A percentile compares a stretch with the other conserved stretches of the same genome.
Conservation (phyloP, 2,797 vertebrate genomes). For the Glossophaga mutica region DNA sequence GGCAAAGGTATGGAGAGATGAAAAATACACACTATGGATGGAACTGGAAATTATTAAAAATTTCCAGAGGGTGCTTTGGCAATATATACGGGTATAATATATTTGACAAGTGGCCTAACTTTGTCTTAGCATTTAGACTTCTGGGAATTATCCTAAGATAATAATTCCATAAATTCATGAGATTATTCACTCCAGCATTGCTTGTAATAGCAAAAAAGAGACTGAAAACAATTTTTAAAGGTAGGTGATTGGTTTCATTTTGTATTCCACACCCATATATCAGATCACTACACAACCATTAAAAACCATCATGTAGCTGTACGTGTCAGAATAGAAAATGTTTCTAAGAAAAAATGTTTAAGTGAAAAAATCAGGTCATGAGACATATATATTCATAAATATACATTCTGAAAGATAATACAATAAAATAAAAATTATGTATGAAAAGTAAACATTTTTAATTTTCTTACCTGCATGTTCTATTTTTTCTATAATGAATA, state of each 20-base stretch:
- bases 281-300: not conserved
- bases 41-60: not conserved
- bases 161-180: not conserved
- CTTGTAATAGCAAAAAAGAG: constrained; percentile 33
- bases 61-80: not conserved
- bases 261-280: not conserved
- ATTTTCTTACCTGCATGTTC: not conserved
- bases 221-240: not conserved
- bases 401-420: constrained; percentile 13
- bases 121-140: not conserved
- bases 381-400: not conserved
- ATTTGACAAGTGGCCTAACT: not conserved
- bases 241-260: not conserved
- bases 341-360: not conserved
- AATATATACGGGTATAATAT: not conserved
- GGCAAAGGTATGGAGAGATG: not conserved
- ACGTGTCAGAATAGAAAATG: not conserved
- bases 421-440: not conserved
- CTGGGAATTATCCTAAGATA: not conserved
- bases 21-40: not conserved
- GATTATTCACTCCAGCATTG: not conserved
- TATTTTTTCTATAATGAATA: not conserved
- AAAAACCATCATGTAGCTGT: not conserved
- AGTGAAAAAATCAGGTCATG: not conserved
- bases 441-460: not conserved